Evolutionary conservation across 1,140 invertebrate genomes (phyloP), one percentile per base, ranked within the genome.

Genomic region (Rhagoletis pomonella): DNA sequence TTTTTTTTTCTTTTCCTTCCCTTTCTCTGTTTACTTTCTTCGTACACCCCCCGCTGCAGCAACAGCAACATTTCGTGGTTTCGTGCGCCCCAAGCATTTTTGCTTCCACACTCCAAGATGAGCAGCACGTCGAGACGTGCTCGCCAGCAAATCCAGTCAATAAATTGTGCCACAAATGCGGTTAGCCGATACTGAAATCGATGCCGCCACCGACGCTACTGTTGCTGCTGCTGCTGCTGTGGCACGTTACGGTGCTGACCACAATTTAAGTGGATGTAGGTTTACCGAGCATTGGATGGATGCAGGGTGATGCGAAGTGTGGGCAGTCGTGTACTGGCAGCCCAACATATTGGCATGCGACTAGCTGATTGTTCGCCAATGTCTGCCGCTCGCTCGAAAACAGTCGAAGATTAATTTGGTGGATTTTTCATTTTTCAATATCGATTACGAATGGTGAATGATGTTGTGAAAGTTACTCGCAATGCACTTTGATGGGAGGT

Each of bases 91-190:
- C 19, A 4, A 10, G 73, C 73, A 81, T 55, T 62, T 55, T 81
- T 81, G 55, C n/a, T 81, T 81, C 10, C n/a, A n/a, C 73, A 55
- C 19, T 2, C 14, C n/a, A 62, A 55, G 47, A 69, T 14, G n/a
- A 55, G n/a, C 47, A 42, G 73, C 19, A 29, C 29, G 29, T 81
- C 10, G 73, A 55, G 73, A 81, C 73, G 73, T 81, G 73, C 47
- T 81, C 47, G 73, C 73, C 29, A 42, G 59, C 60, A 86, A 87
- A 87, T 87, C 39, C 86, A 87, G 65, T 87, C 86, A 87, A 87
- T 87, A 87, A 87, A 87, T 87, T 77, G 86, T 87, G 44, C 86
- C 86, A 87, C 65, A 87, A 87, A 87, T 87, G 86, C 55, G 86
- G 86, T 87, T 73, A 59, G 60, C 44, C 60, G 73, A 81, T 81